A percentile compares a stretch with the other conserved stretches of the same genome.
Conservation (phyloP, 2,888 invertebrate genomes). For the Nebria salina region DNA sequence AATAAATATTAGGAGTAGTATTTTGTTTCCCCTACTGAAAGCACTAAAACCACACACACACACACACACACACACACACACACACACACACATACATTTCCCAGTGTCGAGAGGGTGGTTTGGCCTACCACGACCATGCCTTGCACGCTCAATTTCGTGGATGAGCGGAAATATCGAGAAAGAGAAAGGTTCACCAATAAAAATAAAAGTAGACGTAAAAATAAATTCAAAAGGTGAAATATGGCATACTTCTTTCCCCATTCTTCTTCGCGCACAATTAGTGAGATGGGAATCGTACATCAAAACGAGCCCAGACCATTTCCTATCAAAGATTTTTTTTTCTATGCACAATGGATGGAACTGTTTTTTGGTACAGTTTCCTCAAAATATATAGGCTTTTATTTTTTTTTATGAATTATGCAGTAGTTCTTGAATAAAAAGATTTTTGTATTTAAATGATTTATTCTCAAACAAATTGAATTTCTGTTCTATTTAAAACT, state of each 20-base stretch:
- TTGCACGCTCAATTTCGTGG: conserved; percentile 23
- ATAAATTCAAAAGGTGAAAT: conserved; percentile 38
- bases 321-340: neutral
- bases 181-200: conserved; percentile 40
- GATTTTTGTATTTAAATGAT: no score
- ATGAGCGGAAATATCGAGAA: conserved; percentile 38
- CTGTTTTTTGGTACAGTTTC: neutral
- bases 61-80: neutral
- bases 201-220: conserved; percentile 38
- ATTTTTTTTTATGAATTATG: neutral
- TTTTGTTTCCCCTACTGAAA: neutral
- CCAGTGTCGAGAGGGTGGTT: conserved; percentile 17
- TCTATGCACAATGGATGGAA: neutral
- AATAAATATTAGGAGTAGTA: neutral
- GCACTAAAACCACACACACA: neutral
- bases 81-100: neutral
- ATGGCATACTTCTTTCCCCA: conserved; percentile 17
- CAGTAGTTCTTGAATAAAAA: neutral
- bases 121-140: neutral
- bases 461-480: no score
- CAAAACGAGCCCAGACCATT: neutral
- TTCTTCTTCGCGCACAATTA: neutral
- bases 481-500: no score
- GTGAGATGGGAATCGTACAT: neutral
- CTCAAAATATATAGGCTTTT: neutral